A percentile compares a stretch with the other conserved stretches of the same genome.
Evolutionary conservation across 2,888 invertebrate species (phyloP).

Genomic region (Napeogenes inachia): DNA sequence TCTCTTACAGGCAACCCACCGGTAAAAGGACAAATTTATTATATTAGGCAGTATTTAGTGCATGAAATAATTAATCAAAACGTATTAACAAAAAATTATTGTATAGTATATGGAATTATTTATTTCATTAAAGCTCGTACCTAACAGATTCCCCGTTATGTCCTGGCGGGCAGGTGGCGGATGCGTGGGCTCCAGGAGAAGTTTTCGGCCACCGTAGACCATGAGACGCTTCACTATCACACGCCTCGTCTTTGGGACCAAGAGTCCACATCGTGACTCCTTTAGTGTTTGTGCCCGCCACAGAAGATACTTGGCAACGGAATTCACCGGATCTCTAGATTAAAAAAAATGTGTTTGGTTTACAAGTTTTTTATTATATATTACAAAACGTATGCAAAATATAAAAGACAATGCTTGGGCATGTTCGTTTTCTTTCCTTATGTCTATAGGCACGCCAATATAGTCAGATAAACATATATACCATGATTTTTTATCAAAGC

Average conservation of each 20-base stretch:
- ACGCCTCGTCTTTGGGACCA: constrained; percentile 76
- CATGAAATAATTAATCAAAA: no score
- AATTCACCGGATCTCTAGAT: constrained; percentile 86
- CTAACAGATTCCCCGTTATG: constrained; percentile 67
- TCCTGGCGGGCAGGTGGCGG: constrained; percentile 70
- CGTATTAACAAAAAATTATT: neutral
- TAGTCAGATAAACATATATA: no score
- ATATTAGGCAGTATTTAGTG: no score
- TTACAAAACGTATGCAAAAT: no score
- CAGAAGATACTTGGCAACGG: constrained; percentile 83
- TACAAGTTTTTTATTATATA: no score
- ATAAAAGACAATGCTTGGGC: no score
- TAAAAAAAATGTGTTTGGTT: neutral
- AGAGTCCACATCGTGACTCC: constrained; percentile 81
- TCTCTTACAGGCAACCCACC: no score
- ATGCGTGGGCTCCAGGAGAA: constrained; percentile 83
- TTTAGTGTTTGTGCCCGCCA: constrained; percentile 68
- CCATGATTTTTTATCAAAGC: no score
- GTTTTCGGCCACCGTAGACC: constrained; percentile 80
- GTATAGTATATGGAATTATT: neutral
- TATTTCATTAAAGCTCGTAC: constrained; percentile 32
- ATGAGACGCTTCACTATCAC: constrained; percentile 74
- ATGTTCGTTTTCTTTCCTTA: no score
- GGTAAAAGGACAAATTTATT: no score
- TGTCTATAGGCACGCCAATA: no score